Evolutionary conservation across 2,888 invertebrate species (phyloP), one percentile per base, ranked within the genome.

Genomic region (Euspilapteryx auroguttella): DNA sequence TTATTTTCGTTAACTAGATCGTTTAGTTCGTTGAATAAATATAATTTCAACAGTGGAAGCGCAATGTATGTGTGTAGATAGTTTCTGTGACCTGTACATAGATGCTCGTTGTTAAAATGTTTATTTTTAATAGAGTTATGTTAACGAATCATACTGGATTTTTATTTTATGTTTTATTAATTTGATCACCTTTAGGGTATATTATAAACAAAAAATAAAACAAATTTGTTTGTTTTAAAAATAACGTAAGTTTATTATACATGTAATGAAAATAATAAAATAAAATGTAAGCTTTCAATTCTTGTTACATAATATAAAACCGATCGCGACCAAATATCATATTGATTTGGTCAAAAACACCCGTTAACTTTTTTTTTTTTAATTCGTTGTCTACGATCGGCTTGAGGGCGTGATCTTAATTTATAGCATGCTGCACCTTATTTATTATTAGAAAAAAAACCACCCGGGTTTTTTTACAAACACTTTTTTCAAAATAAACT

Each of bases 231-330:
- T 66, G 62, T 55, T 73, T 71, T 68, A 71, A 75, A 73, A 75
- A 75, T 73, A 73, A 71, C 69, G 64, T 73, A 68, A 68, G 71
- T 73, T 71, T 75, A 73, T 71, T 73, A 28, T n/a, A 69, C 69
- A 73, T 66, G 64, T 69, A 68, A 65, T 68, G 43, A 71, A n/a
- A 73, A 71, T 73, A 71, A 73, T 71, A 71, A 66, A 66, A 65
- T 51, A 58, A 49, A 21, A 27, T 57, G 62, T 65, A 61, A 56
- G 64, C 53, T 49, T 61, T 31, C 63, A 56, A 59, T 58, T 61
- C 52, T n/a, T 56, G 51, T 59, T 62, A 66, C 62, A n/a, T n/a
- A n/a, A 61, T 55, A 55, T 53, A 29, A 13, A 28, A 28, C 14
- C 20, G 13, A 28, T 14, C 14, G 34, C 32, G 15, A 24, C 32